A percentile compares a stretch with the other conserved stretches of the same genome.
Conservation (phyloP, 2,797 vertebrate species). For the Alectoris magna region DNA sequence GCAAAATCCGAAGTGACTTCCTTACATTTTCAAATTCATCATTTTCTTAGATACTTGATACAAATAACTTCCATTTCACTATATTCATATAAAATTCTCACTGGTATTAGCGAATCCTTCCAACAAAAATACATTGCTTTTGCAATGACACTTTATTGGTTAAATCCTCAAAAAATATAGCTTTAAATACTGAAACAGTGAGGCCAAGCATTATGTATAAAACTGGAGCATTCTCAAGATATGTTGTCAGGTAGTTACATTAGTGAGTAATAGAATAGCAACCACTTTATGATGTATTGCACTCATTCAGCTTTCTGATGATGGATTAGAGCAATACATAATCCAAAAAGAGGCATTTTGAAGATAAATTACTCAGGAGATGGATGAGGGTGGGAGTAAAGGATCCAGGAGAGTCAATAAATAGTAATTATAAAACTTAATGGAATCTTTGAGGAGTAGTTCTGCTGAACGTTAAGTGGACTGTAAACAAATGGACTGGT, state of each 20-base stretch:
- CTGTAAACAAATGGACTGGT: background rate
- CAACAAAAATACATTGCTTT: background rate
- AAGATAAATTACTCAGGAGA: slow-evolving; percentile 9
- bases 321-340: background rate
- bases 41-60: background rate
- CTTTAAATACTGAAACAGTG: background rate
- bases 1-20: background rate
- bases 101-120: background rate
- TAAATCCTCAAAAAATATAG: background rate
- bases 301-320: background rate
- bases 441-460: slow-evolving; percentile 16
- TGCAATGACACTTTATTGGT: background rate
- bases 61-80: background rate
- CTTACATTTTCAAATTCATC: background rate
- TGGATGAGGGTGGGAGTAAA: background rate
- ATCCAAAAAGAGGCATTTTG: slow-evolving; percentile 4
- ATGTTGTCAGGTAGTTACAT: background rate
- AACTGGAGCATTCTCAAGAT: background rate
- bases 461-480: background rate
- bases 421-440: slow-evolving; percentile 20
- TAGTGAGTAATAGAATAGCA: background rate
- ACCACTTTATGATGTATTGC: background rate
- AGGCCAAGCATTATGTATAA: background rate
- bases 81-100: background rate
- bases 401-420: background rate